A percentile compares a stretch with the other conserved stretches of the same genome.
These are phyloP conservation scores for Monomorium pharaonis DNA, from an alignment of 1,140 invertebrate species.

Conservation along the genomic window DNA sequence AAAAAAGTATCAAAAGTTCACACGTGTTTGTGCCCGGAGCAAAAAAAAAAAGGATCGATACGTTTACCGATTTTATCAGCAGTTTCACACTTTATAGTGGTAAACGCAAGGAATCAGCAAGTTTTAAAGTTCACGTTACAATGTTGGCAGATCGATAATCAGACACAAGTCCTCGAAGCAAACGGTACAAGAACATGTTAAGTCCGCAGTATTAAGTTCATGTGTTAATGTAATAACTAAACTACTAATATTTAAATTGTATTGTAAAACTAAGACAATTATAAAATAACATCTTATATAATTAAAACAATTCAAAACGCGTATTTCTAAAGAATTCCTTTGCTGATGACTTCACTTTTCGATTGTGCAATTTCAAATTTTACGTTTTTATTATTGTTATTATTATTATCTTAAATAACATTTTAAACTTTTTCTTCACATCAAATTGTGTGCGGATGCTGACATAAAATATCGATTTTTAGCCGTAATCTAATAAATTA, in stretches of 20 bases:
- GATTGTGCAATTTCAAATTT: too few species aligned
- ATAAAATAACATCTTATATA: background rate
- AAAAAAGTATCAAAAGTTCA: conserved; percentile 8
- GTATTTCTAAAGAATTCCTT: background rate
- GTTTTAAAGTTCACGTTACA: conserved; percentile 26
- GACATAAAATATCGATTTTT: background rate
- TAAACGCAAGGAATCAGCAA: background rate
- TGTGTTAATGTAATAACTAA: background rate
- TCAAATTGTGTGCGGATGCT: background rate
- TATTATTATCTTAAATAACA: background rate
- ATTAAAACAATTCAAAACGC: background rate
- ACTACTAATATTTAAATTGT: background rate
- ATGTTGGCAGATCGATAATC: conserved; percentile 5
- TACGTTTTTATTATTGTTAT: too few species aligned
- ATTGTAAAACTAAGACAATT: background rate
- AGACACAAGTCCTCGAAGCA: background rate
- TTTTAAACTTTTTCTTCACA: background rate
- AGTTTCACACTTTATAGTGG: background rate
- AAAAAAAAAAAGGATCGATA: background rate
- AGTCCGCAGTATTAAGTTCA: background rate
- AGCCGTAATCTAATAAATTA: conserved; percentile 20
- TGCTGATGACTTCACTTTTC: too few species aligned
- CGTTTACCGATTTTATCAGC: conserved; percentile 6
- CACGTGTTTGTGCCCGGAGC: background rate
- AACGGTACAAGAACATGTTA: background rate